Base-by-base conservation (phyloP, 2,888 invertebrate genomes). In the Phragmatobia fuliginosa region DNA sequence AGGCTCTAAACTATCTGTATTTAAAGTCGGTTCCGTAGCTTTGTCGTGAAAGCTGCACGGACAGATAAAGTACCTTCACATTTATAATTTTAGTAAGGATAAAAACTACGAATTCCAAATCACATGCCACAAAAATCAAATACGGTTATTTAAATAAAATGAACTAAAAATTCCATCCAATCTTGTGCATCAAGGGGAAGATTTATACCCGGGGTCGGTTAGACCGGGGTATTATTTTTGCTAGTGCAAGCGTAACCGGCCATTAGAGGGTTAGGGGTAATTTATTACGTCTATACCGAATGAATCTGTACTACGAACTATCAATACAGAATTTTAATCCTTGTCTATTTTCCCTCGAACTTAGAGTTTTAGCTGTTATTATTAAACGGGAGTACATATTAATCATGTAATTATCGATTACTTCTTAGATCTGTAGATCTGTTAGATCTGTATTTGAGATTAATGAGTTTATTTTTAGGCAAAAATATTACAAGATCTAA, bases 181-280 rank as follows among this genome's bases (percentile, higher is more conserved):
- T 85, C 81, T 74, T 66, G 77, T 79, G 81, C 56, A 49, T 61
- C 45, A 66, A 75, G 75, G 83, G 79, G 58, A 73, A 76, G 91
- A 91, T 93, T 91, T 91, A 92, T 88, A 87, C 73, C 77, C 75
- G 85, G 90, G 90, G 87, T 85, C 73, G 18, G 67, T 61, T 21
- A 72, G 76, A 82, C 86, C 88, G 83, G 69, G 62, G 72, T 68
- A 79, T 82, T 91, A 91, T 90, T 92, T 91, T 85, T 91, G 88
- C 86, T 87, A 88, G 88, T 88, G 91, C 88, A 88, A 90, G 88
- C 88, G 89, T 85, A 83, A 87, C 90, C 84, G 79, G 79, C 87
- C 88, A 88, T 90, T 90, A 88, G 89, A 87, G 91, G 92, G 92
- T 91, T 91, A 81, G 70, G 66, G 41, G 65, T 67, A 75, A 83